Percentiles rank a stretch among this genome's conserved stretches.
These are phyloP conservation scores for Brachionus koreanus DNA, from an alignment of 1,140 invertebrate genomes.

Conservation along the genomic window DNA sequence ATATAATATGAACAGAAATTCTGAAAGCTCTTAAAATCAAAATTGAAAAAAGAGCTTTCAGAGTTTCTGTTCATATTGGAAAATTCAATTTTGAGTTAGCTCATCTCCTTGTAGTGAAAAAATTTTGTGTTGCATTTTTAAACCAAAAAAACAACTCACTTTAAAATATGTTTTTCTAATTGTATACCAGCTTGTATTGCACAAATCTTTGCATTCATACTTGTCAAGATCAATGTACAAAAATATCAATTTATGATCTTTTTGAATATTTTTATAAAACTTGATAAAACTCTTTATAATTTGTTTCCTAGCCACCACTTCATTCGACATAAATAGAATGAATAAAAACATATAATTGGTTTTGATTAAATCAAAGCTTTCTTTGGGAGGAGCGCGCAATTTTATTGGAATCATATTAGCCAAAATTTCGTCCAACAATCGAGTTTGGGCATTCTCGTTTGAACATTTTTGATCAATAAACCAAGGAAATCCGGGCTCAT, in stretches of 20 bases:
- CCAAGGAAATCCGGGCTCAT: neutral
- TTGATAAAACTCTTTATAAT: slow-evolving; percentile 8
- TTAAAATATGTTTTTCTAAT: neutral
- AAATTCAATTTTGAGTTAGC: too few relatives aligned
- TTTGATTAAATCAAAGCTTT: neutral
- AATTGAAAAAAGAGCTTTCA: too few relatives aligned
- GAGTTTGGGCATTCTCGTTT: neutral
- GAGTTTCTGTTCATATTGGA: too few relatives aligned
- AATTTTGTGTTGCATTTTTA: too few relatives aligned
- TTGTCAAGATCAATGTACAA: slow-evolving; percentile 1
- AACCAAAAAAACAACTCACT: too few relatives aligned
- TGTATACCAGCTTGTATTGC: neutral
- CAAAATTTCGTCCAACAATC: neutral
- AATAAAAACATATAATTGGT: neutral
- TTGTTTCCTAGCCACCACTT: neutral
- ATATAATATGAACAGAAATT: too few relatives aligned
- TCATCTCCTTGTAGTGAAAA: too few relatives aligned
- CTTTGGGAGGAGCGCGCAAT: neutral
- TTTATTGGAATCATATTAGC: slow-evolving; percentile 10
- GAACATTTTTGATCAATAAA: neutral
- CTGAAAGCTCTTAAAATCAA: too few relatives aligned
- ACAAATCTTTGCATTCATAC: neutral
- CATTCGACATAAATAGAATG: neutral
- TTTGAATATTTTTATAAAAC: neutral
- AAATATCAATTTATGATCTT: neutral